These are phyloP conservation scores for Spicauda simplicius DNA, from an alignment of 2,888 invertebrate species.

Conservation along the genomic window DNA sequence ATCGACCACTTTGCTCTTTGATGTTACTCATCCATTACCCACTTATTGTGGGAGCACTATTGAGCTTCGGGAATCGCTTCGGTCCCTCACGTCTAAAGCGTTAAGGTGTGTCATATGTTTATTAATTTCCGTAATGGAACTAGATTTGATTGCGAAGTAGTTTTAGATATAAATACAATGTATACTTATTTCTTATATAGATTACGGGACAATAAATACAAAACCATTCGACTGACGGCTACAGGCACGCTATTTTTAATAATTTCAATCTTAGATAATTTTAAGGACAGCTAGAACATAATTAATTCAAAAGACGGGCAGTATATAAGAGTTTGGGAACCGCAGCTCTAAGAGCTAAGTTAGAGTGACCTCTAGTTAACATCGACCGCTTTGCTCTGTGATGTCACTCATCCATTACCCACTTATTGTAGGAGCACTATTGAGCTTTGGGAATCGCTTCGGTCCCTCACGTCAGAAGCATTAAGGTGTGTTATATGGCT, in stretches of 20 bases:
- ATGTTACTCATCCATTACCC: constrained; percentile 14
- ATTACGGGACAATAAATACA: too few relatives aligned
- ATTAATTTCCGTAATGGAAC: neutral
- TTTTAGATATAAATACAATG: too few relatives aligned
- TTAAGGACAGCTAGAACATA: too few relatives aligned
- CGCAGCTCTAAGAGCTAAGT: neutral
- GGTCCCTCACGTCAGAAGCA: neutral
- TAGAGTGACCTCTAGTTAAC: constrained; percentile 6
- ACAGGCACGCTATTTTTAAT: too few relatives aligned
- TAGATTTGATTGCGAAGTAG: too few relatives aligned
- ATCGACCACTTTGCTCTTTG: constrained; percentile 6
- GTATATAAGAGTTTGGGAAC: too few relatives aligned
- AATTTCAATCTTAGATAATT: too few relatives aligned
- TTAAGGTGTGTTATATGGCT: neutral
- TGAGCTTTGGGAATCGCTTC: constrained; percentile 8
- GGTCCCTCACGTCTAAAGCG: neutral
- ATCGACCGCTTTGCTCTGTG: constrained; percentile 8
- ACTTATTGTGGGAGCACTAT: constrained; percentile 7
- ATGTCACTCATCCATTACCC: constrained; percentile 16
- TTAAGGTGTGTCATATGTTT: neutral
- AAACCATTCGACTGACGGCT: too few relatives aligned
- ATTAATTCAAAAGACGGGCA: too few relatives aligned
- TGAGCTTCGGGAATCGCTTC: constrained; percentile 7
- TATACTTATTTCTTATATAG: too few relatives aligned
- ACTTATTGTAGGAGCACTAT: constrained; percentile 7